These are phyloP conservation scores for Dissostichus mawsoni DNA, from an alignment of 2,113 vertebrate genomes.

Conservation along the genomic window DNA sequence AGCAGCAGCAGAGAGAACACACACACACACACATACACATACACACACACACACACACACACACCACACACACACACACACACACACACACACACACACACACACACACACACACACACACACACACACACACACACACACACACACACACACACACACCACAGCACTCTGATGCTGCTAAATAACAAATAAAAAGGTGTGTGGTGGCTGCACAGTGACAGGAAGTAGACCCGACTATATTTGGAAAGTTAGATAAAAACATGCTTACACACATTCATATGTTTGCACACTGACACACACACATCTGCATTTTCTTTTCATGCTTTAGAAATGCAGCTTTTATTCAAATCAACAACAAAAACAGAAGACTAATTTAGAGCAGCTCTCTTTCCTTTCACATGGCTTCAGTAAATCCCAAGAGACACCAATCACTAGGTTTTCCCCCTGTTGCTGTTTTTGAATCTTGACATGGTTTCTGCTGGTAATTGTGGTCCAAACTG, in stretches of 20 bases:
- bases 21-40: conserved; percentile 1
- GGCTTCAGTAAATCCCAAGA: background rate
- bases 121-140: too few relatives aligned
- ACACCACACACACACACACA: too few relatives aligned
- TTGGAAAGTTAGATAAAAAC: background rate
- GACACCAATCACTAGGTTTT: too few relatives aligned
- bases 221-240: conserved; percentile 23
- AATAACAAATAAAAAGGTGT: conserved; percentile 21
- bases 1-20: conserved; percentile 58
- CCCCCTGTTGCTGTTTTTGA: background rate
- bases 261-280: background rate
- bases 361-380: background rate
- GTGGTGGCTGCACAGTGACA: conserved; percentile 26
- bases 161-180: conserved; percentile 20
- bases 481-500: background rate
- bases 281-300: background rate
- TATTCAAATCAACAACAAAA: background rate
- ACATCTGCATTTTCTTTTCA: too few relatives aligned
- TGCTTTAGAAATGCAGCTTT: background rate
- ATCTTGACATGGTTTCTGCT: background rate
- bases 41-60: too few relatives aligned
- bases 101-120: too few relatives aligned
- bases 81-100: too few relatives aligned
- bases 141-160: background rate
- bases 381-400: background rate